Evolutionary conservation across 2,888 invertebrate genomes (phyloP).

Genomic region (Trachelus tabidus): DNA sequence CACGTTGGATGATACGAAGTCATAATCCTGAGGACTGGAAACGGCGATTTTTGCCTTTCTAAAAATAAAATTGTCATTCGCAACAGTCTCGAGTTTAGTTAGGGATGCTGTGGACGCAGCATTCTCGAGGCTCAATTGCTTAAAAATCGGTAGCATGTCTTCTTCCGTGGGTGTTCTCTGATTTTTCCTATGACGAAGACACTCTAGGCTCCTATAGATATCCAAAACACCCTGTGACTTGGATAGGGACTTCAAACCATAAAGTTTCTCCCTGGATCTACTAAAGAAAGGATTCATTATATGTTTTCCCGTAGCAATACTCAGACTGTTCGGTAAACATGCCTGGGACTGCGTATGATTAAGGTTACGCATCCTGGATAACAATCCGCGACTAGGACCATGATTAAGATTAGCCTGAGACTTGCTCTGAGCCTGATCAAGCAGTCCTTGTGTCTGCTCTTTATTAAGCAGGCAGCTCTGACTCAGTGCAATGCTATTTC

Average conservation of each 20-base stretch:
- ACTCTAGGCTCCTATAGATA: conserved; percentile 63
- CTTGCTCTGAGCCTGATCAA: conserved; percentile 58
- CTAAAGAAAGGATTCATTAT: conserved; percentile 55
- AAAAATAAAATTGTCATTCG: background rate
- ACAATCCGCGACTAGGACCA: conserved; percentile 48
- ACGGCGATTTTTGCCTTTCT: background rate
- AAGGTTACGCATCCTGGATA: conserved; percentile 57
- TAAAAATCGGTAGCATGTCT: conserved; percentile 53
- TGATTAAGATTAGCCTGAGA: conserved; percentile 55
- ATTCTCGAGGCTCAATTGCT: conserved; percentile 45
- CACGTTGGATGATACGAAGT: background rate
- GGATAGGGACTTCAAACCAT: conserved; percentile 66
- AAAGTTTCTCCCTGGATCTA: conserved; percentile 67
- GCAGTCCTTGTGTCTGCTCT: conserved; percentile 61
- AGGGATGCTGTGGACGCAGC: conserved; percentile 23
- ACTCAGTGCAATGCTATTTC: conserved; percentile 43
- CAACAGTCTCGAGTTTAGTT: background rate
- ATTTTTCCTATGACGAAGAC: conserved; percentile 50
- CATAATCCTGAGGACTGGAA: background rate
- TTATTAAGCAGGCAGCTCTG: conserved; percentile 61
- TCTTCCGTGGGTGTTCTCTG: conserved; percentile 56
- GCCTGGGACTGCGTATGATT: conserved; percentile 64
- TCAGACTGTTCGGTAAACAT: conserved; percentile 48
- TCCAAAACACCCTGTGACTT: conserved; percentile 68
- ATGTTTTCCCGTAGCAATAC: background rate